Evolutionary conservation across 2,113 vertebrate genomes (phyloP).

Genomic region (Myocastor coypus): DNA sequence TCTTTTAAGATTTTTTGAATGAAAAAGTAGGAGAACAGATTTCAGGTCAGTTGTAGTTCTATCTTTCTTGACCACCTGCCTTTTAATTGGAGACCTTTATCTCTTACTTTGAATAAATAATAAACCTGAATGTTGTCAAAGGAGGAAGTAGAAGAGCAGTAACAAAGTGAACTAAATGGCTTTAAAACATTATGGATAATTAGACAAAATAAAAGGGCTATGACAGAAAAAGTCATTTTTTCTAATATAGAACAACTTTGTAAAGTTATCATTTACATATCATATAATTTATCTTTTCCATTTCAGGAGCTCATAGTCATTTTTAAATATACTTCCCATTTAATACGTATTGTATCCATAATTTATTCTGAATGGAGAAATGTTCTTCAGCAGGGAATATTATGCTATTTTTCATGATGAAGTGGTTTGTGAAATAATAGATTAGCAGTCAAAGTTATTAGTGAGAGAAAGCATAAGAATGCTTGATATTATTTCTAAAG

Average conservation of each 20-base stretch:
- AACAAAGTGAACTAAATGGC: neutral
- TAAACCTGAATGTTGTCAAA: slow-evolving; percentile 31
- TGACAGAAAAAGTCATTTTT: neutral
- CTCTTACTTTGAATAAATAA: slow-evolving; percentile 39
- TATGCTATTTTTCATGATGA: neutral
- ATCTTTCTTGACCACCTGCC: slow-evolving; percentile 24
- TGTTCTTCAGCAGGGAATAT: neutral
- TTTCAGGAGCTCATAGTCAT: neutral
- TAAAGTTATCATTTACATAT: neutral
- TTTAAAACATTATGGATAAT: slow-evolving; percentile 22
- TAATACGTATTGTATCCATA: neutral
- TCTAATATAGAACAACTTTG: neutral
- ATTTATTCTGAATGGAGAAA: neutral
- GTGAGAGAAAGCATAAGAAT: neutral
- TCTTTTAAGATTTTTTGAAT: neutral
- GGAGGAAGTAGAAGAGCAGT: neutral
- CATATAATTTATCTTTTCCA: neutral
- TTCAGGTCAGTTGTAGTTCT: slow-evolving; percentile 16
- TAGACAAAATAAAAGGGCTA: neutral
- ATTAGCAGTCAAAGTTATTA: slow-evolving; percentile 8
- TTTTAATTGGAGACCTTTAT: slow-evolving; percentile 43
- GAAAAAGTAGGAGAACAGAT: neutral
- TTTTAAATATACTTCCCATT: slow-evolving; percentile 11
- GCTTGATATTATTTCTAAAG: slow-evolving; percentile 25
- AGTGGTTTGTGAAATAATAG: slow-evolving; percentile 19